Percentiles rank a stretch among this genome's conserved stretches.
These are phyloP conservation scores for Pharmacophagus antenor DNA, from an alignment of 2,888 invertebrate species.

Conservation along the genomic window DNA sequence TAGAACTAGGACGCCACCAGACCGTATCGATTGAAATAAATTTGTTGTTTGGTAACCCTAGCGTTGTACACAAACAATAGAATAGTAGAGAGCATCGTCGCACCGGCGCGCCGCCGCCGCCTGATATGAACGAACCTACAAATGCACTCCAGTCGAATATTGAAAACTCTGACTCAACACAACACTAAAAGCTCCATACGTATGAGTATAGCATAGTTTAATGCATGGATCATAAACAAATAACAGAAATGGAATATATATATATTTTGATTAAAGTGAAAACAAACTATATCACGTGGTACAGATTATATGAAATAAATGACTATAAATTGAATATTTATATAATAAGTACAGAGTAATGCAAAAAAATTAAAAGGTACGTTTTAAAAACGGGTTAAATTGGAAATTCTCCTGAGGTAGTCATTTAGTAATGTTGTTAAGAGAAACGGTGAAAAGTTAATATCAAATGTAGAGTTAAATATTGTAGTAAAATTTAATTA, in stretches of 20 bases:
- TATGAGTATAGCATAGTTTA: conserved; percentile 17
- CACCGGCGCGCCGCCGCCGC: conserved; percentile 34
- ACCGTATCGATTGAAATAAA: background rate
- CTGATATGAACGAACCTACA: conserved; percentile 47
- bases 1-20: too few relatives aligned
- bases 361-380: background rate
- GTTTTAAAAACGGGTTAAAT: background rate
- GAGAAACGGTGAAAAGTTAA: conserved; percentile 1
- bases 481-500: background rate
- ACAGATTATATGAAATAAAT: background rate
- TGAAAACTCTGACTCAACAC: conserved; percentile 36
- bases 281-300: too few relatives aligned
- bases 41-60: conserved; percentile 41
- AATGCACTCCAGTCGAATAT: conserved; percentile 49
- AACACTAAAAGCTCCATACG: conserved; percentile 26
- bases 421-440: background rate
- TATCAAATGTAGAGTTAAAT: background rate
- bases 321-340: background rate
- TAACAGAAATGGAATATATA: background rate
- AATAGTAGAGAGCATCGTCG: conserved; percentile 39
- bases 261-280: too few relatives aligned
- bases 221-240: conserved; percentile 17
- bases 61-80: conserved; percentile 47
- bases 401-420: background rate
- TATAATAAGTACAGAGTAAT: too few relatives aligned